Percentiles rank a stretch among this genome's conserved stretches.
phyloP scores from a whole-genome alignment of 2,888 invertebrate genomes.

The Tromatobia lineatoria region DNA sequence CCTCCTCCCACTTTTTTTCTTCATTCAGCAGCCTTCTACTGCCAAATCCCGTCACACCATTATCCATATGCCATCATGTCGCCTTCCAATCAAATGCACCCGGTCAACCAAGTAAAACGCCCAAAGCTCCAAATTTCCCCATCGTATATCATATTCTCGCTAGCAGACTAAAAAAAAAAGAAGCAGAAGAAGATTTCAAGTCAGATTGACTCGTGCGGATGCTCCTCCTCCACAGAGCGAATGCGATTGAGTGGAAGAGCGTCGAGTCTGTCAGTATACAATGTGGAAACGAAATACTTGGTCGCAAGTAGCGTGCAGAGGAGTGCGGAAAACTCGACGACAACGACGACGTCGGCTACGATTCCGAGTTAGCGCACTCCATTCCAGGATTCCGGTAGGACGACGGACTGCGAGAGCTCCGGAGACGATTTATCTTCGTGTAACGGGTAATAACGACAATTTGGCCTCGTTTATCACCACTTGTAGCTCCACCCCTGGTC shows the following conservation, averaged over 20 bases:
- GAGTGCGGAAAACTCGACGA: not conserved
- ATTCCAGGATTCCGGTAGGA: slow-evolving; percentile 34
- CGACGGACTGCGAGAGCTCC: slow-evolving; percentile 16
- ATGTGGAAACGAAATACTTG: slow-evolving; percentile 7
- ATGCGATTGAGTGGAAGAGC: slow-evolving; percentile 13
- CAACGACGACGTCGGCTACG: not conserved
- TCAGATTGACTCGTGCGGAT: slow-evolving; percentile 3
- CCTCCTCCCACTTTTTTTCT: too few relatives aligned
- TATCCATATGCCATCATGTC: too few relatives aligned
- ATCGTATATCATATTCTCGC: not conserved
- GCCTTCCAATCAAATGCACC: not conserved
- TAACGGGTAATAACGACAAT: slow-evolving; percentile 81
- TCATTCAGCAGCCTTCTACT: too few relatives aligned
- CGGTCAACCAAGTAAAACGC: not conserved
- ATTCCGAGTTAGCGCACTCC: slow-evolving; percentile 24
- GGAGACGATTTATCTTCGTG: slow-evolving; percentile 71
- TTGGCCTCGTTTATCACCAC: slow-evolving; percentile 84
- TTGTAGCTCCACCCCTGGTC: slow-evolving; percentile 83
- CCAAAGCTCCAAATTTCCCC: not conserved
- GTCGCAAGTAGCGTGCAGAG: not conserved
- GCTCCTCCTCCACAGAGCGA: not conserved
- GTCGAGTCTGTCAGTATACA: not conserved
- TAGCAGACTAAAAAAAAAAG: not conserved
- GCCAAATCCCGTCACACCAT: too few relatives aligned
- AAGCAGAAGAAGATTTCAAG: not conserved